Evolutionary conservation across 2,797 vertebrate genomes (phyloP).

Genomic region (Tokudaia muenninki): DNA sequence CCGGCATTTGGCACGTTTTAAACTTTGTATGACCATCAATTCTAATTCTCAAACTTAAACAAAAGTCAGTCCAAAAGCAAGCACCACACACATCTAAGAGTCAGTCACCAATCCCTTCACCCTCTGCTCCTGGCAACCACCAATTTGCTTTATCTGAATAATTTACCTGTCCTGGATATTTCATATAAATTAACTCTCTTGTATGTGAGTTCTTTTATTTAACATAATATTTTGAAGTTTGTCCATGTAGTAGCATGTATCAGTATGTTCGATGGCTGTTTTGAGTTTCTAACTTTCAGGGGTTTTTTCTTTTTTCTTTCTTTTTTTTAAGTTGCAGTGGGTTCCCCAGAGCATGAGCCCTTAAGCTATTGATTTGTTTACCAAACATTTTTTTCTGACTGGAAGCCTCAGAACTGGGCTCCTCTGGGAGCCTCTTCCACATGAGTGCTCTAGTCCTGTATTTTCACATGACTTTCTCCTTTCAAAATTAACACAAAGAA

Average conservation of each 20-base stretch:
- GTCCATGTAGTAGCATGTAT: neutral
- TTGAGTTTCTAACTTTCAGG: neutral
- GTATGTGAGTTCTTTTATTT: neutral
- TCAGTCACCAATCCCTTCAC: neutral
- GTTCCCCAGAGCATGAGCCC: neutral
- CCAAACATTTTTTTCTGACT: neutral
- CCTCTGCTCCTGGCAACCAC: neutral
- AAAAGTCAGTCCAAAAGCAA: neutral
- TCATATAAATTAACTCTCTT: neutral
- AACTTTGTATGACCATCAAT: neutral
- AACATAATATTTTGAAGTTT: neutral
- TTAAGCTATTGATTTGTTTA: neutral
- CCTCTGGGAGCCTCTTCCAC: neutral
- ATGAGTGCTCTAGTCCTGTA: neutral
- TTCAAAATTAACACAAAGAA: slow-evolving; percentile 28
- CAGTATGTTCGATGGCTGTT: neutral
- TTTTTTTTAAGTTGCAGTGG: neutral
- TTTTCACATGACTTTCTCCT: slow-evolving; percentile 11
- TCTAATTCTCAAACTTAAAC: neutral
- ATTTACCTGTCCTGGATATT: neutral
- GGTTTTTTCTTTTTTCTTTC: neutral
- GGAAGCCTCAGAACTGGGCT: neutral
- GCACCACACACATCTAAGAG: neutral
- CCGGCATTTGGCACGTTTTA: neutral
- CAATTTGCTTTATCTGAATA: neutral